Base-by-base conservation (phyloP, 2,113 vertebrate genomes). In the Dermatemys mawii region DNA sequence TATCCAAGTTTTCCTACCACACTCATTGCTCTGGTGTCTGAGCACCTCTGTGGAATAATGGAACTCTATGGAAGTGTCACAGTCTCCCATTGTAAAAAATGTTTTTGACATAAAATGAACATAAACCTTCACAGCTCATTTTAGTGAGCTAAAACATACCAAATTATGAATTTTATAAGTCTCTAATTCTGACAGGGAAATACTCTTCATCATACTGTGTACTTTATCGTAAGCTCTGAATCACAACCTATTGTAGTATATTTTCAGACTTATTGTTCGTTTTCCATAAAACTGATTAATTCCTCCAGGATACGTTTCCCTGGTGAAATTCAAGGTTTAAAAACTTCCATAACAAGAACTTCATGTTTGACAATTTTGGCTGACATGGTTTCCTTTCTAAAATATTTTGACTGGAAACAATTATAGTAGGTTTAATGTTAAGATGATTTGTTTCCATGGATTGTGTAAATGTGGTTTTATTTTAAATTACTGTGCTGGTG, bases 361-460 rank as follows among this genome's bases (percentile, higher is more conserved):
- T 60, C 84, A 11, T 63, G 67, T 49, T n/a, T 94, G 92, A 81
- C 94, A 89, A 63, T 97, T 86, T 95, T 97, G 95, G 92, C 96
- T 90, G 78, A 82, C 85, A 84, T 53, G 60, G 81, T 93, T 97
- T 97, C 96, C 94, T 95, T 93, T 95, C 83, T 63, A 35, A 87
- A 49, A 90, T 94, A 83, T 96, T 96, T 95, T 95, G 90, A 82
- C 90, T 97, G 94, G 95, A 97, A 97, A 91, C 79, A 81, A 86
- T 82, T 84, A 86, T 86, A 49, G 81, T 83, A 75, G 82, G 76
- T 67, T 50, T 35, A 93, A 94, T 10, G 1, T 57, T 27, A 80
- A 67, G 60, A 78, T 88, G 86, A 87, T 50, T 94, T 73, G 83
- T 83, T 94, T 96, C 90, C 70, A 75, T 78, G 92, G 82, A 60